Conservation (phyloP, 2,888 invertebrate genomes). For the Rugalucina vietnamica region DNA sequence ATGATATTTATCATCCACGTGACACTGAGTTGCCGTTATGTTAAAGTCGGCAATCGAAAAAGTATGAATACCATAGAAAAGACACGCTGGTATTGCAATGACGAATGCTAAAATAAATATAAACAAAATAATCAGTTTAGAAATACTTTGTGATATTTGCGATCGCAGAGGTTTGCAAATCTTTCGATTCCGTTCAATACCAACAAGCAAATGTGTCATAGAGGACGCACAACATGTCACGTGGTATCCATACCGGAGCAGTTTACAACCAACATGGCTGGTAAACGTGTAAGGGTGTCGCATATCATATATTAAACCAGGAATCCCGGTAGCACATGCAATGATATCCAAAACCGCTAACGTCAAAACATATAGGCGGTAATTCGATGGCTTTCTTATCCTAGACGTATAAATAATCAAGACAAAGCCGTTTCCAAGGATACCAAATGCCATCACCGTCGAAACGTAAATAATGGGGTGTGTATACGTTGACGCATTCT, state of each 20-base stretch:
- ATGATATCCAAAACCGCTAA: neutral
- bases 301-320: neutral
- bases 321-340: neutral
- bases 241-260: neutral
- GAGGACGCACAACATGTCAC: neutral
- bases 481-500: neutral
- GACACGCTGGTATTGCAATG: neutral
- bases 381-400: neutral
- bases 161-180: neutral
- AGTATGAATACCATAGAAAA: neutral
- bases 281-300: neutral
- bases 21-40: neutral
- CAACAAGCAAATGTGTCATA: neutral
- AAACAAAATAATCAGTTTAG: neutral
- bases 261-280: neutral
- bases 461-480: neutral
- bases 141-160: neutral
- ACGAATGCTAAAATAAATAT: neutral
- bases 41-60: neutral
- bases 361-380: neutral
- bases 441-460: neutral
- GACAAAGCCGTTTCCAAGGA: neutral
- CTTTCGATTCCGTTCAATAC: slow-evolving; percentile 5
- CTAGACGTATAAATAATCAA: neutral
- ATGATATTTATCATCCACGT: neutral